These are phyloP conservation scores for Podarcis raffonei DNA, from an alignment of 2,113 vertebrate genomes.

Conservation along the genomic window DNA sequence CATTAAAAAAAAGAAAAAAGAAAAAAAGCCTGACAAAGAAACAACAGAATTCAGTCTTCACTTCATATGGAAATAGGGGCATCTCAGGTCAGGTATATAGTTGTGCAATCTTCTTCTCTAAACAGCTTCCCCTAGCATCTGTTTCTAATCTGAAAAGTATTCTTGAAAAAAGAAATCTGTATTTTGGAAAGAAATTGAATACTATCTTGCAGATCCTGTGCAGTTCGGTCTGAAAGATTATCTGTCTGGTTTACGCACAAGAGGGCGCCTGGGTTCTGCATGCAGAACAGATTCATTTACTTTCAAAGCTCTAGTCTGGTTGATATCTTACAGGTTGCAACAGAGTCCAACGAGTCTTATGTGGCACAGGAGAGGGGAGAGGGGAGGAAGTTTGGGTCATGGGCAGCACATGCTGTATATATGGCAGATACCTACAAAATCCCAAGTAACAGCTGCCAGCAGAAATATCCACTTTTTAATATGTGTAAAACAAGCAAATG, in stretches of 20 bases:
- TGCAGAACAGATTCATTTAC: accelerated
- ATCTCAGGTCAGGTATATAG: too few relatives aligned
- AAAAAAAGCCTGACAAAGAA: too few relatives aligned
- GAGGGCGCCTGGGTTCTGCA: constrained; percentile 24
- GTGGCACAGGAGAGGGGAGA: neutral
- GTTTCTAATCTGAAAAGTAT: neutral
- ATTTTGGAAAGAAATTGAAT: neutral
- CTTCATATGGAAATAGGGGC: too few relatives aligned
- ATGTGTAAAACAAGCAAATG: neutral
- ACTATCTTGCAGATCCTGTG: neutral
- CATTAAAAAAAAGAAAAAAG: too few relatives aligned
- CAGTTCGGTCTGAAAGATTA: neutral
- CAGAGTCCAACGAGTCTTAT: constrained; percentile 53
- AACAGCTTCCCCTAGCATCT: too few relatives aligned
- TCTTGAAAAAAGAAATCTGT: neutral
- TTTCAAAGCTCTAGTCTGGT: accelerated
- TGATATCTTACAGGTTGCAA: constrained; percentile 6
- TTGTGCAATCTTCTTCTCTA: too few relatives aligned
- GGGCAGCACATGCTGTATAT: constrained; percentile 59
- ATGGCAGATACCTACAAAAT: constrained; percentile 49
- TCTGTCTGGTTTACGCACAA: neutral
- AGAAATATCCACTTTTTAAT: constrained; percentile 58
- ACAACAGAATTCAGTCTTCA: too few relatives aligned
- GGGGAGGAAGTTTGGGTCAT: constrained; percentile 41
- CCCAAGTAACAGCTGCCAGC: constrained; percentile 62